Evolutionary conservation across 2,113 vertebrate genomes (phyloP).

Genomic region (Gracilinanus agilis): DNA sequence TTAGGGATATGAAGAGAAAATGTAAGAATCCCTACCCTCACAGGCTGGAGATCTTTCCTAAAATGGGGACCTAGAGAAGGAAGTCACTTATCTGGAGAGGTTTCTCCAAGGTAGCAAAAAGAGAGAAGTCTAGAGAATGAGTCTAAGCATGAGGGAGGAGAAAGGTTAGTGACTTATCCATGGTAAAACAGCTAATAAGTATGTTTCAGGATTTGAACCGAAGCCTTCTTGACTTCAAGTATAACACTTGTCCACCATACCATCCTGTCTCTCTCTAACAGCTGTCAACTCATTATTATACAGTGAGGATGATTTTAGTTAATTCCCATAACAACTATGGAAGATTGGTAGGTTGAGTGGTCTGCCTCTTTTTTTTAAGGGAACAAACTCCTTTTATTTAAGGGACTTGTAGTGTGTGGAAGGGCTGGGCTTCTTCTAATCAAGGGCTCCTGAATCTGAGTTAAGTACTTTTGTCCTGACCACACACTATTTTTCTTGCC

Average conservation of each 20-base stretch:
- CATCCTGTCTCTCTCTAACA: neutral
- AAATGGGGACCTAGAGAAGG: neutral
- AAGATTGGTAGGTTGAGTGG: neutral
- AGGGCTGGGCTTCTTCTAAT: neutral
- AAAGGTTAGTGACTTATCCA: neutral
- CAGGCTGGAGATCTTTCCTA: neutral
- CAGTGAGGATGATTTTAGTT: neutral
- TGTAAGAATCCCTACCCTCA: neutral
- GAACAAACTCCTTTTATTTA: neutral
- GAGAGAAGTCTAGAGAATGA: neutral
- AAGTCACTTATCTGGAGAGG: accelerated
- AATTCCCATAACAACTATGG: neutral
- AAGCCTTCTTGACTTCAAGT: neutral
- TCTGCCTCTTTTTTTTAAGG: neutral
- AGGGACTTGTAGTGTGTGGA: neutral
- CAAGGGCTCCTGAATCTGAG: neutral
- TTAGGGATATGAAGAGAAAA: neutral
- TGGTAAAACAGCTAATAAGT: neutral
- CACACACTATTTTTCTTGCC: neutral
- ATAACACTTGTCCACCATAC: neutral
- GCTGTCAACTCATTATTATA: neutral
- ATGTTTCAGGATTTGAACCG: neutral
- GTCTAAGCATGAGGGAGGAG: neutral
- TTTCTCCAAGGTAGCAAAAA: accelerated
- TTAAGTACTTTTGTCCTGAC: neutral